Conservation (phyloP, 2,888 invertebrate species). For the Clunio marinus region DNA sequence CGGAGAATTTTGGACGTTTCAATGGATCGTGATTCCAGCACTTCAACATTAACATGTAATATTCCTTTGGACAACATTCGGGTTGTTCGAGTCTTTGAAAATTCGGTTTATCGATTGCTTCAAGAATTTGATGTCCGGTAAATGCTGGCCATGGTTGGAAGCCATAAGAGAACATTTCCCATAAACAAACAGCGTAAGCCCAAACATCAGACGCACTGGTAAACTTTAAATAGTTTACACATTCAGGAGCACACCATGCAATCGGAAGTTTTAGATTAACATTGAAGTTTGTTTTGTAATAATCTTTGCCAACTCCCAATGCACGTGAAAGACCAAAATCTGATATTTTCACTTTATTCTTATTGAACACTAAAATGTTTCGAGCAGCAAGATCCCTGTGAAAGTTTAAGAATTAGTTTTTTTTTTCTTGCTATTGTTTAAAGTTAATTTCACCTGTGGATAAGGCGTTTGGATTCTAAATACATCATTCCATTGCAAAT, state of each 20-base stretch:
- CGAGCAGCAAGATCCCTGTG: slow-evolving; percentile 96
- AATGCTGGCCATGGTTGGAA: slow-evolving; percentile 97
- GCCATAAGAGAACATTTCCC: slow-evolving; percentile 99
- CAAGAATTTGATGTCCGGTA: slow-evolving; percentile 89
- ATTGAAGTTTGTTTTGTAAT: slow-evolving; percentile 97
- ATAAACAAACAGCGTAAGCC: slow-evolving; percentile 97
- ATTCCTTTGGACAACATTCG: slow-evolving; percentile 90
- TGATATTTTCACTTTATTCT: slow-evolving; percentile 95
- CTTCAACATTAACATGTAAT: slow-evolving; percentile 86
- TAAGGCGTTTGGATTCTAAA: slow-evolving; percentile 90
- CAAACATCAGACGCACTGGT: slow-evolving; percentile 97
- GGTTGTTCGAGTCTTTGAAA: slow-evolving; percentile 86
- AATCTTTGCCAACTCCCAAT: slow-evolving; percentile 95
- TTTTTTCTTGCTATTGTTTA: no score
- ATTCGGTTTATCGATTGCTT: slow-evolving; percentile 91
- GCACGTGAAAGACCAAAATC: slow-evolving; percentile 96
- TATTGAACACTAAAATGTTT: slow-evolving; percentile 95
- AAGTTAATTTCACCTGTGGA: no score
- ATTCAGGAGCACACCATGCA: slow-evolving; percentile 99
- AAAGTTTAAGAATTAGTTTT: no score
- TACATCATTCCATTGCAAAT: slow-evolving; percentile 98
- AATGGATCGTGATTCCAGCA: slow-evolving; percentile 94
- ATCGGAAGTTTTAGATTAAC: slow-evolving; percentile 95
- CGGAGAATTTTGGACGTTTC: slow-evolving; percentile 84
- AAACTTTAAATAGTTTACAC: slow-evolving; percentile 91